Conservation (phyloP, 2,888 invertebrate genomes). For the Branchellion lobata region DNA sequence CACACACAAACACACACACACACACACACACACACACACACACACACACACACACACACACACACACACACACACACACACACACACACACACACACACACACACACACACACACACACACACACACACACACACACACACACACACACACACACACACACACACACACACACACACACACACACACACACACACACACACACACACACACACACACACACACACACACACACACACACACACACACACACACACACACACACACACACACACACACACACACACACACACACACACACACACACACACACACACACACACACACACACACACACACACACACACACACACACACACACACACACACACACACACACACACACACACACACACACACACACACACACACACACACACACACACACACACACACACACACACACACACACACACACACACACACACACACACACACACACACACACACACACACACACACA, state of each 20-base stretch:
- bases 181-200: neutral
- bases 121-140: neutral
- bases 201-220: neutral
- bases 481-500: slow-evolving; percentile 20
- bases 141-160: neutral
- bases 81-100: too few species aligned
- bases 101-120: neutral
- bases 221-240: neutral
- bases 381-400: slow-evolving; percentile 2
- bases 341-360: neutral
- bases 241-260: neutral
- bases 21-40: too few species aligned
- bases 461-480: slow-evolving; percentile 20
- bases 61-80: too few species aligned
- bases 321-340: neutral
- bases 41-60: too few species aligned
- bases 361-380: neutral
- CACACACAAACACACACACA: too few species aligned
- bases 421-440: slow-evolving; percentile 9
- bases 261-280: neutral
- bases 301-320: neutral
- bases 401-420: slow-evolving; percentile 11
- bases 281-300: neutral
- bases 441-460: slow-evolving; percentile 13
- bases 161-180: neutral